Percentiles rank a stretch among this genome's conserved stretches.
phyloP scores from a whole-genome alignment of 2,113 vertebrate genomes.

The Ptychochromis oligacanthus region DNA sequence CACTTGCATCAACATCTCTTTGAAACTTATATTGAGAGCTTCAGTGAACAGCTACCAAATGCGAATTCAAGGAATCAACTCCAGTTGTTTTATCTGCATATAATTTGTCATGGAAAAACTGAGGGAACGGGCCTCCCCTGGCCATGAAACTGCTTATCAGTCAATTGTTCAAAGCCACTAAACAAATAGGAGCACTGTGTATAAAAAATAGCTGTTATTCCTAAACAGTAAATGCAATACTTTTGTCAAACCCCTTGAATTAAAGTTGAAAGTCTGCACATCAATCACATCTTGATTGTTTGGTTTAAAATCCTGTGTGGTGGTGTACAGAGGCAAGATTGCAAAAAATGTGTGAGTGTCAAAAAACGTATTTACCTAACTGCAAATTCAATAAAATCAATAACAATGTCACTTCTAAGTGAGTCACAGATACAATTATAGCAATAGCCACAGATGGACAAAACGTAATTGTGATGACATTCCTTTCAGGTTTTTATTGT shows the following conservation, averaged over 20 bases:
- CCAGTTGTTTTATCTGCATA: neutral
- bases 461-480: neutral
- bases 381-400: neutral
- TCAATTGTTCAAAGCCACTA: neutral
- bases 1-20: neutral
- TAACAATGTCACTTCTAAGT: slow-evolving; percentile 20
- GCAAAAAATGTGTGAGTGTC: too few relatives aligned
- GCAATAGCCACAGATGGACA: neutral
- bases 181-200: neutral
- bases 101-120: neutral
- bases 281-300: neutral
- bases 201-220: neutral
- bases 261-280: neutral
- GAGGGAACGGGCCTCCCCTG: neutral
- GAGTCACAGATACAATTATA: neutral
- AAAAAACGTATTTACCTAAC: neutral
- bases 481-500: slow-evolving; percentile 1
- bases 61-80: neutral
- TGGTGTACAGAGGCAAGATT: neutral
- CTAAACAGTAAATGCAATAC: neutral
- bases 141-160: neutral
- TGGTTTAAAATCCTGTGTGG: neutral
- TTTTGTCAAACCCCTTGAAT: neutral
- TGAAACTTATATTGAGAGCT: neutral
- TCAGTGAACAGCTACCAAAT: neutral